Conservation (phyloP, 2,797 vertebrate genomes). For the Cirrhinus molitorella region DNA sequence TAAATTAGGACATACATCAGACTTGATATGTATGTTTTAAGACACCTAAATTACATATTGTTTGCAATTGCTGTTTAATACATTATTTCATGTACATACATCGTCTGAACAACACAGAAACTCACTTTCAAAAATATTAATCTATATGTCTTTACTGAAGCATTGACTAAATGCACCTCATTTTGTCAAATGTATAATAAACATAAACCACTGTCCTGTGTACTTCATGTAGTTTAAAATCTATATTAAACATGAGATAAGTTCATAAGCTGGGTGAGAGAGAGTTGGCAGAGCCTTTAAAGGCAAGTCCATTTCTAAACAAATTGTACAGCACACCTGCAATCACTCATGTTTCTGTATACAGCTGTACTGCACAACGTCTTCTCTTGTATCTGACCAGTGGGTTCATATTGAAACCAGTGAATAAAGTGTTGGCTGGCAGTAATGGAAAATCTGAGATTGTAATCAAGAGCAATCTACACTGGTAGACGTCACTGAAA, state of each 20-base stretch:
- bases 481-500: conserved; percentile 4
- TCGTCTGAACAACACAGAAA: no score
- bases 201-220: background rate
- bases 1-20: background rate
- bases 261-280: background rate
- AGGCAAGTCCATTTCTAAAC: conserved; percentile 47
- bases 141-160: no score
- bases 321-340: conserved; percentile 43
- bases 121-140: no score
- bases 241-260: conserved; percentile 4
- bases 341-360: conserved; percentile 32
- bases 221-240: conserved; percentile 14
- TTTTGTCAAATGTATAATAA: conserved; percentile 2
- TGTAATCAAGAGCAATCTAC: conserved; percentile 19
- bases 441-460: conserved; percentile 54
- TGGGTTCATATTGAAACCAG: conserved; percentile 39
- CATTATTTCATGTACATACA: background rate
- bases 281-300: conserved; percentile 28
- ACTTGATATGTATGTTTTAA: background rate
- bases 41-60: background rate
- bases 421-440: conserved; percentile 48
- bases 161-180: background rate
- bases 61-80: background rate
- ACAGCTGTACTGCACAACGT: conserved; percentile 25
- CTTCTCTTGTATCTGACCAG: conserved; percentile 12